Conservation (phyloP, 2,888 invertebrate species). For the Polydrusus tereticollis region DNA sequence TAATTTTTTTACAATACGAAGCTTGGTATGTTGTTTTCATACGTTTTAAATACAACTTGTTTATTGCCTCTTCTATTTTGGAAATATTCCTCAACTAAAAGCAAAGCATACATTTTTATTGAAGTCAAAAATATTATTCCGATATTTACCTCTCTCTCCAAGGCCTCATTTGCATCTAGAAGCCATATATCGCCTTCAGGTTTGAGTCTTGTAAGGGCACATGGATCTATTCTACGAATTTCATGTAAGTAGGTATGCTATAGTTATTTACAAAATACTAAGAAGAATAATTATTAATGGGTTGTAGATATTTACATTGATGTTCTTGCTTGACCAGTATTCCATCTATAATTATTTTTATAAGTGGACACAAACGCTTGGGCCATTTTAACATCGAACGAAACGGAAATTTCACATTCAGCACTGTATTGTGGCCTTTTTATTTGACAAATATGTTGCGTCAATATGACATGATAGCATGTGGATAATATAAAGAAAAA, state of each 20-base stretch:
- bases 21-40: slow-evolving; percentile 47
- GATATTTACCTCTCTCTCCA: slow-evolving; percentile 32
- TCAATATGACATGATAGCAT: neutral
- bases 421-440: neutral
- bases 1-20: slow-evolving; percentile 37
- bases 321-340: slow-evolving; percentile 33
- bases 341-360: slow-evolving; percentile 49
- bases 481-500: neutral
- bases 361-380: slow-evolving; percentile 53
- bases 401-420: neutral
- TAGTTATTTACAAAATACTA: no score
- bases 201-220: slow-evolving; percentile 26
- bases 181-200: slow-evolving; percentile 45
- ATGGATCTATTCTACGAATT: slow-evolving; percentile 33
- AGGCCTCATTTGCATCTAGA: slow-evolving; percentile 28
- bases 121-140: neutral
- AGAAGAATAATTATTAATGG: no score
- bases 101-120: neutral
- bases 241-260: no score
- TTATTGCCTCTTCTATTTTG: slow-evolving; percentile 42
- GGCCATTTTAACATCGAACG: slow-evolving; percentile 43
- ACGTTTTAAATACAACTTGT: slow-evolving; percentile 46
- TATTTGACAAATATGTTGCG: neutral
- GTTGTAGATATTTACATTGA: slow-evolving; percentile 45
- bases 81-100: slow-evolving; percentile 29